Conservation (phyloP, 2,797 vertebrate species). For the Enteromius thamalakanensis region DNA sequence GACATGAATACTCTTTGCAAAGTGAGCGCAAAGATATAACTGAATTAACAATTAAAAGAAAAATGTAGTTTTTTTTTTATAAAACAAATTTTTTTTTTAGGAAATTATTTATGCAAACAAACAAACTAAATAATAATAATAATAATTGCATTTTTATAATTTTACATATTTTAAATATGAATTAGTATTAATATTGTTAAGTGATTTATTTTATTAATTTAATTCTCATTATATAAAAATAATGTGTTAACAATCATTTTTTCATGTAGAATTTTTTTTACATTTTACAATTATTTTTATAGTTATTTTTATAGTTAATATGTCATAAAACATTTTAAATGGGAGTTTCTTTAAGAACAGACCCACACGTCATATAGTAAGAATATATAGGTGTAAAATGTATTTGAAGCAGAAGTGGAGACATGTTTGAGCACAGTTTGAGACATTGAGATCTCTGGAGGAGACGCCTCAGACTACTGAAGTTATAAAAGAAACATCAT, state of each 20-base stretch:
- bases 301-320: not conserved
- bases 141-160: not conserved
- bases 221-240: not conserved
- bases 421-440: not conserved
- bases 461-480: not conserved
- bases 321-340: not conserved
- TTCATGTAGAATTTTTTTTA: no score
- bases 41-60: not conserved
- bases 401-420: no score
- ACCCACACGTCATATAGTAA: no score
- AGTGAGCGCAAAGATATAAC: not conserved
- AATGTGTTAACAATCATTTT: not conserved
- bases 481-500: no score
- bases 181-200: not conserved
- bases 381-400: no score
- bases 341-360: not conserved
- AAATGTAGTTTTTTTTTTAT: not conserved
- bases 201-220: not conserved
- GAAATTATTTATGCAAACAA: not conserved
- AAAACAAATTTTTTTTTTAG: no score
- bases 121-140: no score
- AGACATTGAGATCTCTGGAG: not conserved
- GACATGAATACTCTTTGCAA: not conserved
- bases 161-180: not conserved
- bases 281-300: no score